Base-by-base conservation (phyloP, 2,113 vertebrate genomes). In the Notarius quadriscutis region DNA sequence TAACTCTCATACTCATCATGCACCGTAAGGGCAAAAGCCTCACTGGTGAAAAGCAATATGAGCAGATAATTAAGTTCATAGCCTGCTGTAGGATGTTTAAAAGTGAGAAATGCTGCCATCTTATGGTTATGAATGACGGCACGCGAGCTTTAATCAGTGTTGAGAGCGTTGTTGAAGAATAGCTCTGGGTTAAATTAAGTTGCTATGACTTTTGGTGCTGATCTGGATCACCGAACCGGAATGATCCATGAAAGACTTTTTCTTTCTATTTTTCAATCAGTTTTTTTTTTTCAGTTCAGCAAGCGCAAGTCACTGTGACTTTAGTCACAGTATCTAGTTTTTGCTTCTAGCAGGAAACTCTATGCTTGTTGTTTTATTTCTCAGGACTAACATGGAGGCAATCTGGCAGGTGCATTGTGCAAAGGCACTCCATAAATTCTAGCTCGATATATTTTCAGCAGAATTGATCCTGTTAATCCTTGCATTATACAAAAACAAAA, bases 71-170 rank as follows among this genome's bases (percentile, higher is more conserved):
- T 41, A 41, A 22, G 8, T 81, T 81, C 17, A 6, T 30, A 22
- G 22, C 2, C 30, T 58, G 77, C 12, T 25, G 65, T 60, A 81
- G 41, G 1, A 55, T 58, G 51, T 67, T 55, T 48, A 50, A 71
- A 77, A 75, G 15, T 74, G 4, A 80, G 86, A 72, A 89, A 71
- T 93, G 91, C 92, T 92, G 89, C 93, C 94, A 92, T 84, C 94
- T 89, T 87, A 90, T 93, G 94, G 74, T 89, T 2, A 7, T 85
- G 5, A 0, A 25, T 11, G 50, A 86, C 71, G 90, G 62, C 89
- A 57, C 86, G 0, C 57, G 27, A 41, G 55, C 50, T 65, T 48
- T 62, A 60, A 74, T 55, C 15, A 58, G 27, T 9, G 11, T 81
- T 83, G 27, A 78, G 10, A 84, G 55, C 25, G 18, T 18, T 74